phyloP scores from a whole-genome alignment of 1,140 invertebrate genomes.

The Ooceraea biroi region DNA sequence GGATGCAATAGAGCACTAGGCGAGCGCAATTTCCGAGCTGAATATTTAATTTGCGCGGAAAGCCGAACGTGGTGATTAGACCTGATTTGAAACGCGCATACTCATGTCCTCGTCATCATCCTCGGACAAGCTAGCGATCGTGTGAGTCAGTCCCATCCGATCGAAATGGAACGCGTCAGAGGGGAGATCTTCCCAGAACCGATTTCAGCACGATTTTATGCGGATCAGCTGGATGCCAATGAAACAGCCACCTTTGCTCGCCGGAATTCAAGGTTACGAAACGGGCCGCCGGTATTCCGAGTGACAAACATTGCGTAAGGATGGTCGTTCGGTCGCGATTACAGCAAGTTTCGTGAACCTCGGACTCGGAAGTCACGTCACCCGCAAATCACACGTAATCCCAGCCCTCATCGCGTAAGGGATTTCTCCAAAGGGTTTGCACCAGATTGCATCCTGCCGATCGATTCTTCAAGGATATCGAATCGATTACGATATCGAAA shows the following conservation, averaged over 20 bases:
- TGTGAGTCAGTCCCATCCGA: constrained; percentile 57
- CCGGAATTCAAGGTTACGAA: constrained; percentile 42
- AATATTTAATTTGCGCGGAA: constrained; percentile 66
- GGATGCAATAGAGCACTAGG: constrained; percentile 72
- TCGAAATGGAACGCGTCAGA: constrained; percentile 33
- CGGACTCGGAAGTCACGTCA: constrained; percentile 30
- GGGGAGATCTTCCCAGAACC: constrained; percentile 61
- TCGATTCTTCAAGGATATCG: not conserved
- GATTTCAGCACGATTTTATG: constrained; percentile 45
- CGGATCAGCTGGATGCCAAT: not conserved
- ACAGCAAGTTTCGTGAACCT: constrained; percentile 6
- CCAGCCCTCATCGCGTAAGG: not conserved
- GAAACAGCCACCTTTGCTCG: constrained; percentile 18
- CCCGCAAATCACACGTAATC: not conserved
- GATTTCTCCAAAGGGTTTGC: not conserved
- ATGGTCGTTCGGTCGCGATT: not conserved
- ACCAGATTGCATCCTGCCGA: not conserved
- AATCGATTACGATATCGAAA: no score
- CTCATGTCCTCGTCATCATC: constrained; percentile 54
- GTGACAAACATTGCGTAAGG: constrained; percentile 30
- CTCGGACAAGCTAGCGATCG: constrained; percentile 8
- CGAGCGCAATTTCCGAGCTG: constrained; percentile 51
- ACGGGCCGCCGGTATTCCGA: not conserved
- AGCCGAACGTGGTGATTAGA: constrained; percentile 23
- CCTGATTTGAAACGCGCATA: constrained; percentile 57